Conservation (phyloP, 2,888 invertebrate genomes). For the Agonopterix alstromeriana region DNA sequence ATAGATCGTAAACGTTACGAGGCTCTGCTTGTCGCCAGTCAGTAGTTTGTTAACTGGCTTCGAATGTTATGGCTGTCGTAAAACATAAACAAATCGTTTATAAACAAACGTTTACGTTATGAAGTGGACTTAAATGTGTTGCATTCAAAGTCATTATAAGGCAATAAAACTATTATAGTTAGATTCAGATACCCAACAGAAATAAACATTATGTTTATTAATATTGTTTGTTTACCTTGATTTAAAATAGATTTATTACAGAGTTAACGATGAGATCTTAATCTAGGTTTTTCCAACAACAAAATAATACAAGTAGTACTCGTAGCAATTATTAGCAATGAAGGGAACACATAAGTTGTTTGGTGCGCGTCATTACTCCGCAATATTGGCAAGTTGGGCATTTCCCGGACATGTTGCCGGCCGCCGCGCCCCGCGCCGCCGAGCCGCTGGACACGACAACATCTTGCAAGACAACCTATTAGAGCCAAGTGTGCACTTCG, state of each 20-base stretch:
- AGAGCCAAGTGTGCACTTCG: slow-evolving; percentile 53
- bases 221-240: no score
- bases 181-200: slow-evolving; percentile 9
- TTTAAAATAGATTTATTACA: no score
- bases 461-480: slow-evolving; percentile 71
- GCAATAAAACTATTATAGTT: slow-evolving; percentile 20
- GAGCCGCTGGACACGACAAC: slow-evolving; percentile 39
- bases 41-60: slow-evolving; percentile 63
- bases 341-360: slow-evolving; percentile 2
- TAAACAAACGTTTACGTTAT: slow-evolving; percentile 46
- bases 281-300: no score
- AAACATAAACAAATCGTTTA: slow-evolving; percentile 63
- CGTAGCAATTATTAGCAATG: not conserved
- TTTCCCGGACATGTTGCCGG: slow-evolving; percentile 41
- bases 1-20: slow-evolving; percentile 69
- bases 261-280: no score
- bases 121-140: slow-evolving; percentile 36
- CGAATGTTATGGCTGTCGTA: slow-evolving; percentile 57
- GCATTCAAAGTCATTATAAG: slow-evolving; percentile 13
- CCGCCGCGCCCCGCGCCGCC: slow-evolving; percentile 13
- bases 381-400: slow-evolving; percentile 68
- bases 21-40: slow-evolving; percentile 64
- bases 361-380: slow-evolving; percentile 52
- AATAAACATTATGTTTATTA: no score
- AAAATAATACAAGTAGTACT: no score